phyloP scores from a whole-genome alignment of 1,140 invertebrate genomes.

The Ladona fulva region DNA sequence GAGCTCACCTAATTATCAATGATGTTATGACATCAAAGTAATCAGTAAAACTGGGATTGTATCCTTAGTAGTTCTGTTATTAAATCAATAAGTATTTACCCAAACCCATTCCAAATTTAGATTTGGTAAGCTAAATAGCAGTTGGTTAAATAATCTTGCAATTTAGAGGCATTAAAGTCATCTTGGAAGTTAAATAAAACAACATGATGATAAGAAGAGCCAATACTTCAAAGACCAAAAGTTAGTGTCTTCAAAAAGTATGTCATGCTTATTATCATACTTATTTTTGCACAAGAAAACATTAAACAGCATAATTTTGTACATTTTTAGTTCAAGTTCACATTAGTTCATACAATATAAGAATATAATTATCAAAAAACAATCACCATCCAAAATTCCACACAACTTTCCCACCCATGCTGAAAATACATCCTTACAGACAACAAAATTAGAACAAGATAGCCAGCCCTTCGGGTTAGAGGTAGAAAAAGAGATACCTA shows the following conservation, averaged over 20 bases:
- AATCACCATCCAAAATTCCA: not conserved
- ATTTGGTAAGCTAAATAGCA: too few species aligned
- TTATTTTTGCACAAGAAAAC: not conserved
- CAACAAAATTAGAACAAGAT: not conserved
- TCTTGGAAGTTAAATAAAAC: too few species aligned
- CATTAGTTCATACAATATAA: not conserved
- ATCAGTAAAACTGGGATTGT: too few species aligned
- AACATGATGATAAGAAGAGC: too few species aligned
- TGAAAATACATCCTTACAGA: not conserved
- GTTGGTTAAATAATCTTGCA: too few species aligned
- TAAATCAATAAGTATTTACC: too few species aligned
- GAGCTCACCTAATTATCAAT: too few species aligned
- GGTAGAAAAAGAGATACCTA: slow-evolving; percentile 1
- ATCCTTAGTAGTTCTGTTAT: too few species aligned
- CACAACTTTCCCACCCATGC: not conserved
- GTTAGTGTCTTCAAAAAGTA: not conserved
- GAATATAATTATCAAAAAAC: not conserved
- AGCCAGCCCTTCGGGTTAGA: slow-evolving; percentile 6
- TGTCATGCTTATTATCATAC: not conserved
- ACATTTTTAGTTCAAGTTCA: not conserved
- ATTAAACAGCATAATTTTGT: not conserved
- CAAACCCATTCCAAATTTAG: too few species aligned
- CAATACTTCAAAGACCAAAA: not conserved
- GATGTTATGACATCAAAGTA: too few species aligned
- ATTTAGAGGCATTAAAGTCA: too few species aligned